Evolutionary conservation across 1,140 invertebrate species (phyloP), one percentile per base, ranked within the genome.

Genomic region (Polypedilum vanderplanki): DNA sequence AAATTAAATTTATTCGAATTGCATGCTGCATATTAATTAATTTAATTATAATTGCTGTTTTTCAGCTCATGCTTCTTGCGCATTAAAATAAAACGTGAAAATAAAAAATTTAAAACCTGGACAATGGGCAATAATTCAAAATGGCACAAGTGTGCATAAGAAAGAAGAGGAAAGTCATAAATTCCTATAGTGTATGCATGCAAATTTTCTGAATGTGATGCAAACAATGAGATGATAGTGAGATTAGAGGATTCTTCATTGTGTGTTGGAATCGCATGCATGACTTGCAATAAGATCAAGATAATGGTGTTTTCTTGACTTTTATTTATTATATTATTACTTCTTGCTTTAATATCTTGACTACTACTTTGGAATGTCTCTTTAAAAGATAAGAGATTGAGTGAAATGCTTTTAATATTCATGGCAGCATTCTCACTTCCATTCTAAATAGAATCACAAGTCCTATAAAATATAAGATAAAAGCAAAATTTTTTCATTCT

Each of bases 1-100:
- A 70, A 70, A 70, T 70, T 70, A 20, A 70, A 70, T 70, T 70
- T 70, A 70, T 70, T 18, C 65, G 65, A 70, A 70, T 70, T 70
- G 65, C 65, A 70, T 70, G 65, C 65, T 22, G 65, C 65, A 70
- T 70, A 70, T 70, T 70, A 20, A 70, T 70, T 70, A 70, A 70
- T 70, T 70, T 20, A 70, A 70, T 70, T 70, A 70, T 70, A 70
- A 70, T 22, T 18, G 20, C 20, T 70, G 65, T 70, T 70, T 70
- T 70, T 70, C 46, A 18, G 15, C 64, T 5, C 18, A 5, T 20
- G 17, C 17, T 70, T 70, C 7, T 70, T 70, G 17, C 18, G 17
- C 65, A n/a, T 57, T 57, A 12, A 57, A 57, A 57, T 46, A 15
- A 46, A n/a, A n/a, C n/a, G n/a, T n/a, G 40, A 41, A 41, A n/a